A percentile compares a stretch with the other conserved stretches of the same genome.
Evolutionary conservation across 2,113 vertebrate genomes (phyloP).

Genomic region (Chionomys nivalis): DNA sequence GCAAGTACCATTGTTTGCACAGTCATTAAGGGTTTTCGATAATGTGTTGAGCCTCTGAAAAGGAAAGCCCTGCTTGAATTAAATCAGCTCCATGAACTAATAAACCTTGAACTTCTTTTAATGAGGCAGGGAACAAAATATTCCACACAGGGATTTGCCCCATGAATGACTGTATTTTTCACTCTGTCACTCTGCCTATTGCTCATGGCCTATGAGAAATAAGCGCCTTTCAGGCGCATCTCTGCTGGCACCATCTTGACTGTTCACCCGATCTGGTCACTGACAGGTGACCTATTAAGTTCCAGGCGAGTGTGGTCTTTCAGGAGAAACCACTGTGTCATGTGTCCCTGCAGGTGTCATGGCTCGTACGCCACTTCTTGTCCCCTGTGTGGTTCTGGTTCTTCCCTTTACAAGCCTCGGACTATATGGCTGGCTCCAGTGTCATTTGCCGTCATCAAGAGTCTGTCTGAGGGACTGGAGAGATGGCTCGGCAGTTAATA

Average conservation of each 20-base stretch:
- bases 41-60: not conserved
- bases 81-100: slow-evolving; percentile 42
- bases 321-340: not conserved
- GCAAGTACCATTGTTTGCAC: slow-evolving; percentile 51
- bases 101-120: not conserved
- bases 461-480: not conserved
- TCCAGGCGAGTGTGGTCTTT: not conserved
- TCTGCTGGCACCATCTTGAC: accelerated
- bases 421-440: not conserved
- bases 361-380: accelerated
- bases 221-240: not conserved
- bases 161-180: slow-evolving; percentile 10
- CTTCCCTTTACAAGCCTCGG: not conserved
- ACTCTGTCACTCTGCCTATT: not conserved
- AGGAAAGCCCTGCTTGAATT: slow-evolving; percentile 56
- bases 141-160: not conserved
- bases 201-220: not conserved
- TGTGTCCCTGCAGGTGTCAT: not conserved
- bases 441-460: not conserved
- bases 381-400: not conserved
- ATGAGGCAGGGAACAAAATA: not conserved
- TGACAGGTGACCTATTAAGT: not conserved
- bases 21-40: slow-evolving; percentile 34
- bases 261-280: not conserved
- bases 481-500: not conserved